Conservation (phyloP, 2,113 vertebrate species). For the Charadrius vociferus region DNA sequence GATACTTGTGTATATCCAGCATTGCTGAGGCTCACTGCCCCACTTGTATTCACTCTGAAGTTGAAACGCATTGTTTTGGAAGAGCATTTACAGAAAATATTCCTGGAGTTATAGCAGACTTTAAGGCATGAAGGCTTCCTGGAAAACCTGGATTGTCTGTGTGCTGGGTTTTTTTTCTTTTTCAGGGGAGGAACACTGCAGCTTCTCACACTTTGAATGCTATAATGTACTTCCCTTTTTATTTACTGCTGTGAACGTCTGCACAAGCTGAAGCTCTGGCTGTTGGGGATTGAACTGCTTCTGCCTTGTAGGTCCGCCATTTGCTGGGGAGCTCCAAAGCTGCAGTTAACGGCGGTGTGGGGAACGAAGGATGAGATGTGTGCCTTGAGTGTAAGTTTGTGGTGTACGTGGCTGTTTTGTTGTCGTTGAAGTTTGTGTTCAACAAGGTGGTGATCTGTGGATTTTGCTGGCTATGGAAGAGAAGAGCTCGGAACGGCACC, state of each 20-base stretch:
- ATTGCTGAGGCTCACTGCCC: neutral
- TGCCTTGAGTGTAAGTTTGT: neutral
- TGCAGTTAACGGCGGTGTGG: neutral
- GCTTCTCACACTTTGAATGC: neutral
- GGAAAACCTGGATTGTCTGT: neutral
- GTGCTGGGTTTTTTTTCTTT: neutral
- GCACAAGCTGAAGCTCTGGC: neutral
- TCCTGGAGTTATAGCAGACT: neutral
- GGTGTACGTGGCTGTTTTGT: neutral
- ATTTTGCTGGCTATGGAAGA: neutral
- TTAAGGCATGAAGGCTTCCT: neutral
- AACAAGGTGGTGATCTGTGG: neutral
- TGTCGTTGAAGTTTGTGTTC: neutral
- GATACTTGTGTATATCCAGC: neutral
- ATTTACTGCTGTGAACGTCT: accelerated
- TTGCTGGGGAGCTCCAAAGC: neutral
- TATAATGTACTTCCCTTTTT: neutral
- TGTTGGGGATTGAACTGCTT: neutral
- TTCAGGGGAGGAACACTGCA: neutral
- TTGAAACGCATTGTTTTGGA: neutral
- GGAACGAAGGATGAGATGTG: neutral
- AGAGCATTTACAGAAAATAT: neutral
- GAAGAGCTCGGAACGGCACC: neutral
- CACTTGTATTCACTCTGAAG: neutral
- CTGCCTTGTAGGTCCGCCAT: neutral